Evolutionary conservation across 1,140 invertebrate species (phyloP), one percentile per base, ranked within the genome.

Genomic region (Procambarus clarkii): DNA sequence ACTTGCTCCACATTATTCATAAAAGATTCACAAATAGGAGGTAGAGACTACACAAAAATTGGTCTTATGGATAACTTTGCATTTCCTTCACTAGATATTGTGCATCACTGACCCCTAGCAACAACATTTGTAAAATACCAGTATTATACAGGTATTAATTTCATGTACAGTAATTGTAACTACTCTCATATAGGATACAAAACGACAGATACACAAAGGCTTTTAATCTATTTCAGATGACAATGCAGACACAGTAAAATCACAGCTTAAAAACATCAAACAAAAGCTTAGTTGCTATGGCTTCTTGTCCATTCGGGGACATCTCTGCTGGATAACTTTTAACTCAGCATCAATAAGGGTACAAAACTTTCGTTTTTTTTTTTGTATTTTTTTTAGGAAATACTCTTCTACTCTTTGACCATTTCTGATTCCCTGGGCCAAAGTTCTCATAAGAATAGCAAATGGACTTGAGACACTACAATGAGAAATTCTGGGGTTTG

Each of bases 171-270:
- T 34, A 34, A 34, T 34, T 34, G 34, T 34, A 34, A 34, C 34
- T 0, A 34, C 34, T 34, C 24, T 74, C 8, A 34, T 4, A 74
- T 5, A 81, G 80, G 87, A 54, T 82, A 83, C 13, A 82, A 83
- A 89, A 83, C 44, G 60, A 34, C 46, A 82, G 45, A 85, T 91
- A 91, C 90, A 91, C 90, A 91, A 91, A 91, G 74, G 83, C 84
- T 91, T 91, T 91, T 86, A 91, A 79, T 91, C 90, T 91, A 91
- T 91, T 91, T 91, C 90, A 91, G 90, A 91, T 91, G 90, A 91
- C 90, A 91, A 86, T 91, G 90, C 90, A 91, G 90, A 91, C 90
- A 91, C 90, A 91, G 90, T 86, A 86, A 91, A 91, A 91, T 91
- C 90, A 91, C 90, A 91, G 90, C 90, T 81, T 91, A 81, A 91